Conservation (phyloP, 2,113 vertebrate genomes). For the Myrmophylax atrothorax region DNA sequence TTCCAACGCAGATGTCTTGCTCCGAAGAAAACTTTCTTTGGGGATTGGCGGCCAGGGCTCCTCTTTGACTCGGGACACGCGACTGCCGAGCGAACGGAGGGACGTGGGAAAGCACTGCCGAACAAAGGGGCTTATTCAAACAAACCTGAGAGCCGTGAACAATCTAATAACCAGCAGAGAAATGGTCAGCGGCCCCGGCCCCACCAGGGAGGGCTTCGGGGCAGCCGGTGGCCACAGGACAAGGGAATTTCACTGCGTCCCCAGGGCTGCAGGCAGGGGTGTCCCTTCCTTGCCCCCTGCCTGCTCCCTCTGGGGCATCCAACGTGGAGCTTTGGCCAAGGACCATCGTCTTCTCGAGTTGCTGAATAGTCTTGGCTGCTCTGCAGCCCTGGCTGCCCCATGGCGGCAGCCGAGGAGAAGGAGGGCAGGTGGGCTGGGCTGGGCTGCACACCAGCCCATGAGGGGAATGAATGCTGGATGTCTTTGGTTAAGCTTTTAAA, state of each 20-base stretch:
- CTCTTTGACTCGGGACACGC: constrained; percentile 82
- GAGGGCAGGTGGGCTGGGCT: neutral
- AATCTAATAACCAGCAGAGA: constrained; percentile 79
- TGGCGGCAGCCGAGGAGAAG: neutral
- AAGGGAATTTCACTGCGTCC: fast-evolving
- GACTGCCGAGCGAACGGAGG: constrained; percentile 80
- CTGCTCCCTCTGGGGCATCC: neutral
- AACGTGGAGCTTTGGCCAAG: fast-evolving
- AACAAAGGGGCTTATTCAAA: constrained; percentile 88
- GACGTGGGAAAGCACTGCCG: constrained; percentile 87
- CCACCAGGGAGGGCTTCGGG: neutral
- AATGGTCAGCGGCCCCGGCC: constrained; percentile 55
- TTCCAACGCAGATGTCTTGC: constrained; percentile 77
- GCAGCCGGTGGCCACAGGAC: neutral
- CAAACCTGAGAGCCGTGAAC: constrained; percentile 84
- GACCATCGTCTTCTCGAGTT: fast-evolving
- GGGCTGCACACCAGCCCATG: fast-evolving
- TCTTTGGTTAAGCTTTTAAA: neutral
- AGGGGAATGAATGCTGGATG: neutral
- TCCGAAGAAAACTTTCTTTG: constrained; percentile 53
- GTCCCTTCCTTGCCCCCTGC: neutral
- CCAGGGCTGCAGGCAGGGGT: neutral
- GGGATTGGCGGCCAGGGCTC: constrained; percentile 63
- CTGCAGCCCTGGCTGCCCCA: neutral
- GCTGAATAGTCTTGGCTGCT: neutral